Evolutionary conservation across 2,113 vertebrate species (phyloP), one percentile per base, ranked within the genome.

Genomic region (Todiramphus chloris): DNA sequence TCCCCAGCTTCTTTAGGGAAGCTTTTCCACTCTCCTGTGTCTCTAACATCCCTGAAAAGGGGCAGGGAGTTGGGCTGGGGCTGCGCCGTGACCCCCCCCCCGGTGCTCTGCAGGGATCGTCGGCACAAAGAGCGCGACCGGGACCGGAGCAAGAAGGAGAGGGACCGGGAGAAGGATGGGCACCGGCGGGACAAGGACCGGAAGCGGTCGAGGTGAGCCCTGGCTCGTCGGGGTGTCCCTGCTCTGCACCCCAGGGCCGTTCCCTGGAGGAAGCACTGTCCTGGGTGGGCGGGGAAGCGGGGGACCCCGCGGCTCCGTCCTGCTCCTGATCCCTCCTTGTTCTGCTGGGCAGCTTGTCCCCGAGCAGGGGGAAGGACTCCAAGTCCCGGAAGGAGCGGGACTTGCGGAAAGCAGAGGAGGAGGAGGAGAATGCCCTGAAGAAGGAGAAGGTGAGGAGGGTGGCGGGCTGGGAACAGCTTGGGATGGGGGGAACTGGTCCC

Each of bases 111-210:
- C 93, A 99, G 99, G 98, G 99, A 99, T 25, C 98, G 99, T 25
- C 98, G 99, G 80, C 98, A 98, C 95, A 99, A 99, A 95, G 99
- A 99, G 59, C 98, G 98, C 4, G 98, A 99, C 1, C 97, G 99
- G 21, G 98, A 99, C 3, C 97, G 99, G 39, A 63, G 83, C 73
- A 99, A 99, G 69, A 99, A 99, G 94, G 99, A 99, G 17, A 97
- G 98, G 11, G 99, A 99, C 37, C 95, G 99, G 94, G 99, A 99
- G 24, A 98, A 98, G 90, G 98, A 99, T 92, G 93, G 98, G 5
- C 98, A 99, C 95, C 97, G 99, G 8, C 97, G 99, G 16, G 99
- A 99, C 93, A 99, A 99, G 97, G 99, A 99, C 58, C 97, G 98
- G 43, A 99, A 98, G 81, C 97, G 98, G 48, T 99, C 99, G 27